Conservation (phyloP, 2,888 invertebrate genomes). For the Diachrysia chrysitis region DNA sequence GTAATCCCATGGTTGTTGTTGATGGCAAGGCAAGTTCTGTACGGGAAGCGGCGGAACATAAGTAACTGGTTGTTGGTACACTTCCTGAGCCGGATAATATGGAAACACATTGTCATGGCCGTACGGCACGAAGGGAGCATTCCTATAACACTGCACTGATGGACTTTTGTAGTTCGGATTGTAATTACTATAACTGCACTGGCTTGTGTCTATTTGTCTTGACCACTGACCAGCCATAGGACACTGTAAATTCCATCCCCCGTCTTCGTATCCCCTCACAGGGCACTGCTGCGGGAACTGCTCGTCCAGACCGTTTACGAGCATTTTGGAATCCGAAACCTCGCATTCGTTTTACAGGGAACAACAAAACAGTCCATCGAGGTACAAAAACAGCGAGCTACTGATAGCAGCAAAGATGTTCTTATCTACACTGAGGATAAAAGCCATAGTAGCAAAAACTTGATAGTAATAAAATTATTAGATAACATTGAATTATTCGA, state of each 20-base stretch:
- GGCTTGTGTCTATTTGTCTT: conserved; percentile 62
- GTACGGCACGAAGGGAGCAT: conserved; percentile 63
- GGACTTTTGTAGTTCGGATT: conserved; percentile 64
- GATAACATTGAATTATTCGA: conserved; percentile 75
- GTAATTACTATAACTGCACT: conserved; percentile 69
- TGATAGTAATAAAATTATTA: conserved; percentile 78
- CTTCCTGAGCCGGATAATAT: conserved; percentile 64
- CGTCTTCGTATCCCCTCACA: conserved; percentile 70
- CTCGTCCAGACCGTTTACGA: conserved; percentile 71
- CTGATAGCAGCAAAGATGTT: conserved; percentile 85
- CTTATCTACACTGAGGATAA: conserved; percentile 80
- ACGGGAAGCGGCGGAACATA: conserved; percentile 65
- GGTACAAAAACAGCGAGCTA: conserved; percentile 81
- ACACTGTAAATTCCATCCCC: conserved; percentile 77
- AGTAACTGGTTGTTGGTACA: conserved; percentile 61
- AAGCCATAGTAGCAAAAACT: conserved; percentile 82
- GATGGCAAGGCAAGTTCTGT: conserved; percentile 85
- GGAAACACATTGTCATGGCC: conserved; percentile 61
- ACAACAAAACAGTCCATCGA: conserved; percentile 81
- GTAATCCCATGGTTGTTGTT: conserved; percentile 89
- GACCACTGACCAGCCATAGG: conserved; percentile 76
- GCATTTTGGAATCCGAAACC: conserved; percentile 72
- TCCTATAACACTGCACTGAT: conserved; percentile 74
- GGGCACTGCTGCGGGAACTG: conserved; percentile 71
- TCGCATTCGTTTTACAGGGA: conserved; percentile 56